Conservation (phyloP, 1,140 invertebrate species). For the Zaprionus tsacasi region DNA sequence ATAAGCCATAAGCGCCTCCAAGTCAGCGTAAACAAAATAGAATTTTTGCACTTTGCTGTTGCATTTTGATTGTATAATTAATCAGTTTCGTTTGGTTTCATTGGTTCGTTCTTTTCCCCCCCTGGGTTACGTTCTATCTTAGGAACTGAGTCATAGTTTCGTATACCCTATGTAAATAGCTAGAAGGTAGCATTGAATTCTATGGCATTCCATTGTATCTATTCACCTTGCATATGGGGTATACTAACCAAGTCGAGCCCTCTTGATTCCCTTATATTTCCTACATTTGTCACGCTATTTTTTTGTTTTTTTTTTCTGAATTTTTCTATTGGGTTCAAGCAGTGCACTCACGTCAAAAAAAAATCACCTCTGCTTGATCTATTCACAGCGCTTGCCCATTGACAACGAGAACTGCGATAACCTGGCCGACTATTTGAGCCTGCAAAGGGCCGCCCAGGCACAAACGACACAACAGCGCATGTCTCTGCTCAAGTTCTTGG, state of each 20-base stretch:
- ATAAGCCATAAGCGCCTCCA: slow-evolving; percentile 36
- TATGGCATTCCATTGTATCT: background rate
- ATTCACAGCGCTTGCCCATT: slow-evolving; percentile 58
- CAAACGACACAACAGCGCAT: slow-evolving; percentile 78
- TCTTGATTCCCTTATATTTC: background rate
- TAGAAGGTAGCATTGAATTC: background rate
- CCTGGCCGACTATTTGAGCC: slow-evolving; percentile 76
- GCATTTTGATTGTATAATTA: slow-evolving; percentile 71
- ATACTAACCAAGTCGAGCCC: background rate
- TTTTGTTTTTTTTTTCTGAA: no score
- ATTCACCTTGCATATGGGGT: background rate
- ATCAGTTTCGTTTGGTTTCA: slow-evolving; percentile 29
- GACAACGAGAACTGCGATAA: slow-evolving; percentile 73
- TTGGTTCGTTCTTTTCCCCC: slow-evolving; percentile 3
- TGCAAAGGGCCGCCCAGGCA: slow-evolving; percentile 64
- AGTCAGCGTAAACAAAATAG: slow-evolving; percentile 57
- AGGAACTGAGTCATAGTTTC: slow-evolving; percentile 46
- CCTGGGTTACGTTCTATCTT: background rate
- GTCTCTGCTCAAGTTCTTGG: slow-evolving; percentile 87
- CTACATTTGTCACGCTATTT: background rate
- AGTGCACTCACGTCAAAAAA: slow-evolving; percentile 26
- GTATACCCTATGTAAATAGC: slow-evolving; percentile 6
- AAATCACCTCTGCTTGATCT: slow-evolving; percentile 29
- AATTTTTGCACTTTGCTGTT: slow-evolving; percentile 60
- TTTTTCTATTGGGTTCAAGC: slow-evolving; percentile 15